phyloP scores from a whole-genome alignment of 1,140 invertebrate species.

The Drosophila lini region DNA sequence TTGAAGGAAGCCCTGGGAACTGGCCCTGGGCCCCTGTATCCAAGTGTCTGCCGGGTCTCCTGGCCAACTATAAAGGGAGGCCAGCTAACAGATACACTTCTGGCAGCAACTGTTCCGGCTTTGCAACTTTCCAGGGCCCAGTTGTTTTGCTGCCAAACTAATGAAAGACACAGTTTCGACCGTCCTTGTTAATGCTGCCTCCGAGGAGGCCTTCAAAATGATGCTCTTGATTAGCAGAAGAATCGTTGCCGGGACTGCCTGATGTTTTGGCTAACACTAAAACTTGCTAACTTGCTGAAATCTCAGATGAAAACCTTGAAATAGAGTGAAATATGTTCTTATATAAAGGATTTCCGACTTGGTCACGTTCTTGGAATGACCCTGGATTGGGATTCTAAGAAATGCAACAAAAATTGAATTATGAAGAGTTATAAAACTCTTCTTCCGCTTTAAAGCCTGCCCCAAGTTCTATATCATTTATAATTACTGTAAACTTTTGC shows the following conservation, averaged over 20 bases:
- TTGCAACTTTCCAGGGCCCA: constrained; percentile 4
- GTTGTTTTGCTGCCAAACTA: constrained; percentile 7
- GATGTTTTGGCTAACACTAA: too few relatives aligned
- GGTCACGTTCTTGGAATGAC: not conserved
- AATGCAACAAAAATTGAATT: too few relatives aligned
- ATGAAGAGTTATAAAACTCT: too few relatives aligned
- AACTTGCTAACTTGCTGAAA: not conserved
- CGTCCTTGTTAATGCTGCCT: not conserved
- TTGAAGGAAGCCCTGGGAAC: constrained; percentile 25
- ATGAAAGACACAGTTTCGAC: constrained; percentile 18
- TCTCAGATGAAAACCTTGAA: too few relatives aligned
- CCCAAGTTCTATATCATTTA: not conserved
- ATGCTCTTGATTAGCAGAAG: not conserved
- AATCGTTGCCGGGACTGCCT: not conserved
- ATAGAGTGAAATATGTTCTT: not conserved
- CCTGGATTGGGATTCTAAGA: not conserved
- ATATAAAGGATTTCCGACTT: not conserved
- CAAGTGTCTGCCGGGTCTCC: constrained; percentile 23
- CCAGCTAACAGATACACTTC: constrained; percentile 16
- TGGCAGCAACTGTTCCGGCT: constrained; percentile 11
- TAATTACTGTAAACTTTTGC: constrained; percentile 1
- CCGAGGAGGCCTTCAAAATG: not conserved
- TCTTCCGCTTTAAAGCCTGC: not conserved
- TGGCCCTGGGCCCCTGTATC: constrained; percentile 11
- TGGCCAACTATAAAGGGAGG: constrained; percentile 44